phyloP scores from a whole-genome alignment of 2,113 vertebrate species.

The Ageneiosus marmoratus region DNA sequence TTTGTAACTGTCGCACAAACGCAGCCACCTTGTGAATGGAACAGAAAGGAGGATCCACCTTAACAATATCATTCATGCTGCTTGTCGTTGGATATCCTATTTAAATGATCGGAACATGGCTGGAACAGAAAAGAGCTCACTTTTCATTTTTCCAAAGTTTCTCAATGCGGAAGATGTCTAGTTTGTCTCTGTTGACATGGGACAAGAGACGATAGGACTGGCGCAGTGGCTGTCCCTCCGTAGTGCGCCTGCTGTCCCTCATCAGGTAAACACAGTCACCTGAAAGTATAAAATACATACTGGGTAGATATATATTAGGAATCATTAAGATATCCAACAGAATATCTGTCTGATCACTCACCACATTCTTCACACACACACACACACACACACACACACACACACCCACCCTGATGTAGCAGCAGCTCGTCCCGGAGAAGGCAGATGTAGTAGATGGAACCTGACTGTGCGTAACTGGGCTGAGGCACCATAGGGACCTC shows the following conservation, averaged over 20 bases:
- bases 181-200: conserved; percentile 93
- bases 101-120: neutral
- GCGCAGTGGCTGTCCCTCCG: conserved; percentile 91
- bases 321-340: neutral
- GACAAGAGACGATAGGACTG: conserved; percentile 93
- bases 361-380: neutral
- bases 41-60: neutral
- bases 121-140: conserved; percentile 65
- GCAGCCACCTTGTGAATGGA: neutral
- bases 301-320: neutral
- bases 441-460: conserved; percentile 96
- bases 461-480: conserved; percentile 91
- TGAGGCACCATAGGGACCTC: conserved; percentile 98
- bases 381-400: conserved; percentile 60
- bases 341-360: neutral
- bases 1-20: too few species aligned
- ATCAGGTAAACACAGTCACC: conserved; percentile 98
- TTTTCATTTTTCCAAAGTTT: conserved; percentile 99
- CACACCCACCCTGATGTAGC: conserved; percentile 86
- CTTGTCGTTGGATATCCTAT: neutral
- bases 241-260: conserved; percentile 91
- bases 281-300: conserved; percentile 58
- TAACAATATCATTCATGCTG: neutral
- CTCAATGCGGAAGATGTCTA: conserved; percentile 98
- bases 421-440: conserved; percentile 91